Evolutionary conservation across 2,113 vertebrate species (phyloP).

Genomic region (Apteryx owenii): DNA sequence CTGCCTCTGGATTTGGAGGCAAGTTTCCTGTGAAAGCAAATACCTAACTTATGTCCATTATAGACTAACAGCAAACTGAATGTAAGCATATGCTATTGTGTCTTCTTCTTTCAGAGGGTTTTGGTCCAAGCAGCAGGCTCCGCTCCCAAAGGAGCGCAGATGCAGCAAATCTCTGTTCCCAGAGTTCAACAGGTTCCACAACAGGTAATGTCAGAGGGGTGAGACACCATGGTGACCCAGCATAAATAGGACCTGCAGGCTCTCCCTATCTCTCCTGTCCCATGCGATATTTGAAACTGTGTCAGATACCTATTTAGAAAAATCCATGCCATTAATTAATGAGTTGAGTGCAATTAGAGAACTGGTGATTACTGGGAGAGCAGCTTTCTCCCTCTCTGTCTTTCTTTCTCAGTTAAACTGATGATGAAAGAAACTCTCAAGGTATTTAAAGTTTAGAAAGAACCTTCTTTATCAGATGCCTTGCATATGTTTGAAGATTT

Average conservation of each 20-base stretch:
- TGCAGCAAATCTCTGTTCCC: constrained; percentile 89
- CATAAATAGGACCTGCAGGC: background rate
- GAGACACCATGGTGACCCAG: background rate
- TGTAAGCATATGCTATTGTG: background rate
- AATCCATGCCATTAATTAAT: background rate
- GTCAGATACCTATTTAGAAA: background rate
- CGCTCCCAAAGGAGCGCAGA: constrained; percentile 89
- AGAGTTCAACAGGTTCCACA: constrained; percentile 91
- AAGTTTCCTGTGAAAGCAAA: background rate
- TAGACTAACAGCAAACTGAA: background rate
- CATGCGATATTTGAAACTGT: rapidly evolving
- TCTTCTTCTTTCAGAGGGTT: constrained; percentile 85
- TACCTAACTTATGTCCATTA: background rate
- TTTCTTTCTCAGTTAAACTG: background rate
- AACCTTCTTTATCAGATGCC: background rate
- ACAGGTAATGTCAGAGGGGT: constrained; percentile 83
- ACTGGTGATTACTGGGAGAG: background rate
- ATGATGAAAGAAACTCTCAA: background rate
- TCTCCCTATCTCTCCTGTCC: background rate
- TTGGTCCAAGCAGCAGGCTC: constrained; percentile 92
- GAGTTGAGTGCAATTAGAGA: background rate
- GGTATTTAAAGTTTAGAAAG: background rate
- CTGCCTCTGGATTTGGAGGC: background rate
- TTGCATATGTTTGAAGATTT: background rate
- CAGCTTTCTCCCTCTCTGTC: background rate